phyloP scores from a whole-genome alignment of 2,113 vertebrate genomes.

The Gasterosteus aculeatus region DNA sequence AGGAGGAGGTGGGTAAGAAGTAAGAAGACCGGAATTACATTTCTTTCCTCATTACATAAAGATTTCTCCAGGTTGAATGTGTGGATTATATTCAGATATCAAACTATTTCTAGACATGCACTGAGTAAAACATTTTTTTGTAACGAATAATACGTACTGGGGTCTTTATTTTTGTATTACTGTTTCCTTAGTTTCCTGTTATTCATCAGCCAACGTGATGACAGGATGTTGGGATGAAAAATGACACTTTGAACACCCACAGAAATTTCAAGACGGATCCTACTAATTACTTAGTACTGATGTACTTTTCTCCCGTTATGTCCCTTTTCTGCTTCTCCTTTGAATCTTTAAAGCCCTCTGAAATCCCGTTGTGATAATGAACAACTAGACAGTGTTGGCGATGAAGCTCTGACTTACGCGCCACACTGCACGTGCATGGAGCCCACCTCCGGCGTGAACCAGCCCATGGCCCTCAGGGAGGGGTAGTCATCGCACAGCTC shows the following conservation, averaged over 20 bases:
- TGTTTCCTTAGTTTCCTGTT: background rate
- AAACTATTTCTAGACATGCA: background rate
- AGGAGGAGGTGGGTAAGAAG: background rate
- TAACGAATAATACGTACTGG: background rate
- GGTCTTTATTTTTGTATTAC: background rate
- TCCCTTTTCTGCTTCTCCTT: background rate
- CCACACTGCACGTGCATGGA: slow-evolving; percentile 83
- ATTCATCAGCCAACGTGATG: background rate
- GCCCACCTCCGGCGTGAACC: slow-evolving; percentile 76
- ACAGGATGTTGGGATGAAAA: background rate
- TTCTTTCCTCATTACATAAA: background rate
- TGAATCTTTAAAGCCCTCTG: background rate
- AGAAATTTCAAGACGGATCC: too few relatives aligned
- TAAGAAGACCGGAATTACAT: too few relatives aligned
- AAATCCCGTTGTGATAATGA: background rate
- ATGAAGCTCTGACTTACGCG: slow-evolving; percentile 71
- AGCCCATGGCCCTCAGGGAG: slow-evolving; percentile 83
- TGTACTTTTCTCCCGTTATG: background rate
- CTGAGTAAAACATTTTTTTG: background rate
- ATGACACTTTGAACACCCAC: background rate
- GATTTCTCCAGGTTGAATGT: background rate
- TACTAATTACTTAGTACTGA: background rate
- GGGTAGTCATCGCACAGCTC: slow-evolving; percentile 82
- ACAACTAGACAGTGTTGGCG: background rate
- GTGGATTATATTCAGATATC: background rate